Base-by-base conservation (phyloP, 1,140 invertebrate genomes). In the Drosophila varians region DNA sequence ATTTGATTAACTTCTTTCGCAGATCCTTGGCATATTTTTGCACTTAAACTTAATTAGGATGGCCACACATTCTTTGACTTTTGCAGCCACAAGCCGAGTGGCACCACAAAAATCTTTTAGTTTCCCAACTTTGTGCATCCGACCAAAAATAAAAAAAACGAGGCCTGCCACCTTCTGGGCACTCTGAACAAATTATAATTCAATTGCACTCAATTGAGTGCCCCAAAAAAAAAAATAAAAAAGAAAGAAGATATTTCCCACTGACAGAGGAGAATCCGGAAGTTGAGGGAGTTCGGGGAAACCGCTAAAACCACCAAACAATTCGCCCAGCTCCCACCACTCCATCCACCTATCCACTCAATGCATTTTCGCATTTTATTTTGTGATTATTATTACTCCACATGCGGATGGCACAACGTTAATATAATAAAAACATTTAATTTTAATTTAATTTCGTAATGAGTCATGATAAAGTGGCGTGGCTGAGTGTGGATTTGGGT, bases 131-230 rank as follows among this genome's bases (percentile, higher is more conserved):
- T 68, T 45, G 16, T 18, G 28, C 21, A 18, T n/a, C 18, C 11
- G 31, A 11, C 36, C 9, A 12, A 40, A 61, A 40, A 31, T 1
- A 23, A 45, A 12, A 45, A 25, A 47, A 28, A n/a, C n/a, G n/a
- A 26, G 14, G 23, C 7, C 14, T 40, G 28, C 48, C 31, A 62
- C 56, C 62, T 62, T 62, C 49, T 34, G 23, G 31, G 54, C 23
- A 47, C 54, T 49, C 56, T 25, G 8, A 45, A 72, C 62, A 76
- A 84, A 86, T 80, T 80, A 76, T 76, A 73, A 80, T 86, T 84
- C 57, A 73, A 80, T 84, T 86, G 72, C 34, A 64, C 72, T 76
- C 84, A 86, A 84, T 84, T 80, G 66, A 84, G 80, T 86, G 72
- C 47, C 66, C 56, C 45, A 25, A 52, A 31, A 12, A 11, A 25